phyloP scores from a whole-genome alignment of 2,797 vertebrate species.

The Protosalanx chinensis region DNA sequence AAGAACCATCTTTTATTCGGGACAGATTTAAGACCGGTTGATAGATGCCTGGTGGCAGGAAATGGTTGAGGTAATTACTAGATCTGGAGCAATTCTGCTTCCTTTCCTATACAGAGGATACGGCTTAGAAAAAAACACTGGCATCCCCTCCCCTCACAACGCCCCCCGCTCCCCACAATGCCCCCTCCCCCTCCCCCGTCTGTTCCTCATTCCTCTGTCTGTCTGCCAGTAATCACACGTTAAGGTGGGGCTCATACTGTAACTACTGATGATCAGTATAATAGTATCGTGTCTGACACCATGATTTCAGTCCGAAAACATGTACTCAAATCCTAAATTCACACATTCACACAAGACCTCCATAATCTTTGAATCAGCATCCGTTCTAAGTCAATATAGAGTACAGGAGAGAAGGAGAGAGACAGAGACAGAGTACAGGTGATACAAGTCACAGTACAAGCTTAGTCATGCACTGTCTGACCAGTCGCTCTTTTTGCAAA shows the following conservation, averaged over 20 bases:
- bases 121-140: not conserved
- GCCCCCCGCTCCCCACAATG: not conserved
- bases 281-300: too few relatives aligned
- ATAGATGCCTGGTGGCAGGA: slow-evolving; percentile 5
- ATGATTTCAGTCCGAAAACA: not conserved
- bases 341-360: not conserved
- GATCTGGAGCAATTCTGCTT: not conserved
- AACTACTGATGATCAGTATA: too few relatives aligned
- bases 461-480: not conserved
- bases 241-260: not conserved
- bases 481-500: not conserved
- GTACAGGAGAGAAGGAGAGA: too few relatives aligned
- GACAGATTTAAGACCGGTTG: slow-evolving; percentile 1
- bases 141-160: not conserved
- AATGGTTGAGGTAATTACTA: slow-evolving; percentile 7
- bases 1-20: not conserved
- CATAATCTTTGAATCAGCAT: slow-evolving; percentile 4
- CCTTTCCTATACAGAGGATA: not conserved
- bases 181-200: not conserved
- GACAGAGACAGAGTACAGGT: too few relatives aligned
- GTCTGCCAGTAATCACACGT: not conserved
- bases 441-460: not conserved
- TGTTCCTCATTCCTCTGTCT: not conserved
- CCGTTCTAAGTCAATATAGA: not conserved
- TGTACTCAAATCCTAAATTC: not conserved